phyloP scores from a whole-genome alignment of 35 echinoderm and acorn worm species.

The Amphiura filiformis region DNA sequence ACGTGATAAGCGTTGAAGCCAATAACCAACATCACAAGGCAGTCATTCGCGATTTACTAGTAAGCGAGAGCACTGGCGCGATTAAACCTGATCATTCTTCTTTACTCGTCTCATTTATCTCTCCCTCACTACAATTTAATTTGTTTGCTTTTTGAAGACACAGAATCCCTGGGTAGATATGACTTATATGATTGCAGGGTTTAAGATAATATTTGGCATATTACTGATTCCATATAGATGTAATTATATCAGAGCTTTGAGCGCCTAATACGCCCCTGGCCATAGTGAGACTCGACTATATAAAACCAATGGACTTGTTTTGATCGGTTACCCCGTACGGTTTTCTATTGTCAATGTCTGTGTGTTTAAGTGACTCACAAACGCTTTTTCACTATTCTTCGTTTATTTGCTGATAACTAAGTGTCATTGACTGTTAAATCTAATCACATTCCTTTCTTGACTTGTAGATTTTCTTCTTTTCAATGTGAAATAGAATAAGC shows the following conservation, averaged over 20 bases:
- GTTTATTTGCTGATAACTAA: constrained; percentile 3
- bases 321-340: not conserved
- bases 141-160: constrained; percentile 14
- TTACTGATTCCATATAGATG: constrained; percentile 11
- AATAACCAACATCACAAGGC: too few relatives aligned
- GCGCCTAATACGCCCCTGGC: constrained; percentile 7
- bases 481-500: not conserved
- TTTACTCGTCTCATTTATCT: not conserved
- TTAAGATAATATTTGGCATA: constrained; percentile 13
- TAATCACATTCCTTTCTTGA: constrained; percentile 8
- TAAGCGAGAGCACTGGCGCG: too few relatives aligned
- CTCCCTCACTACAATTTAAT: not conserved
- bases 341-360: not conserved
- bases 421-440: not conserved
- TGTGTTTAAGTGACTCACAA: constrained; percentile 8
- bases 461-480: not conserved
- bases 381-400: not conserved
- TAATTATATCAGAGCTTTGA: constrained; percentile 15
- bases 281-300: not conserved
- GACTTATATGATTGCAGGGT: constrained; percentile 7
- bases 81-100: not conserved
- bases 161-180: not conserved
- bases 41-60: too few relatives aligned
- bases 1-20: too few relatives aligned
- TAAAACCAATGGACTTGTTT: not conserved